Evolutionary conservation across 2,113 vertebrate species (phyloP), one percentile per base, ranked within the genome.

Genomic region (Ceyx melanurus): DNA sequence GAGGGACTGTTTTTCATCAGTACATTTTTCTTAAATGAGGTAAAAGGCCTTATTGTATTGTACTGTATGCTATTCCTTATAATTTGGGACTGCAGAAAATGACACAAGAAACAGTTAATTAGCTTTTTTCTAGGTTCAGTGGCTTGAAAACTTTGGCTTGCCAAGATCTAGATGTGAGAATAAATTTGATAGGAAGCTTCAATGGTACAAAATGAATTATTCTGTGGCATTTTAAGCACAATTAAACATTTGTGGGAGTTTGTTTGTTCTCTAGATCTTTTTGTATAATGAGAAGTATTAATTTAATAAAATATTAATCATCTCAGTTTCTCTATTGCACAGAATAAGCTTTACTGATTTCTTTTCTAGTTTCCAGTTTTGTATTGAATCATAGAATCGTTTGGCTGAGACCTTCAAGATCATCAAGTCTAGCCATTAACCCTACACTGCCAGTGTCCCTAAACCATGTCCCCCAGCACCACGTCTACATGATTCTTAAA

Each of bases 171-270:
- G 42, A 95, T 4, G 8, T 94, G 61, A 68, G 76, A 86, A 94
- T 95, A 90, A 89, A 96, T 95, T 92, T 93, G 67, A 93, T 92
- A 95, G 56, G 95, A 95, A 86, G 48, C 43, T 85, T 92, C 6
- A 4, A 60, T 93, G 53, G 35, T 81, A 96, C 91, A 95, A 96
- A 97, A 90, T 20, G 15, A 94, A 94, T 92, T 92, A 88, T 85
- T 94, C 82, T 73, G 26, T 94, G 71, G 74, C 92, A 71, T 96
- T 92, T 97, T 96, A 93, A 96, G 82, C 77, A 87, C 74, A 86
- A 94, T 96, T 97, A 95, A 97, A 94, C 93, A 92, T 92, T 92
- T 90, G 87, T 93, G 43, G 91, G 74, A 86, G 88, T 95, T 92
- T 95, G 42, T 88, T 95, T 80, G 92, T 95, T 94, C 82, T 95